Percentiles rank a stretch among this genome's conserved stretches.
These are phyloP conservation scores for Drosophila phalerata DNA, from an alignment of 2,888 invertebrate genomes.

Conservation along the genomic window DNA sequence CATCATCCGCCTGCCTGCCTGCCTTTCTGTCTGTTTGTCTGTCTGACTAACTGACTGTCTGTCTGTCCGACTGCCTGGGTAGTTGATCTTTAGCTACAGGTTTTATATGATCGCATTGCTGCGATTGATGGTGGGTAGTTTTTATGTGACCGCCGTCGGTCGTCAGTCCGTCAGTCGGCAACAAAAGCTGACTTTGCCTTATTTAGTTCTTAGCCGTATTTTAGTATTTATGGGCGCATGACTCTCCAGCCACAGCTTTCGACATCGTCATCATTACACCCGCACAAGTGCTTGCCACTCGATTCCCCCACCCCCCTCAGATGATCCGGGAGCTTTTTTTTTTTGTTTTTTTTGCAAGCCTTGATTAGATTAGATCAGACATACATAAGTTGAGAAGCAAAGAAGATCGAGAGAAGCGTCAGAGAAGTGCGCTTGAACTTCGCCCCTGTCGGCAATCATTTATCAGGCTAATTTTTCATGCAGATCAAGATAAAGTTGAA, in stretches of 20 bases:
- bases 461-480: conserved; percentile 34
- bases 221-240: conserved; percentile 68
- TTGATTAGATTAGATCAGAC: conserved; percentile 50
- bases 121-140: conserved; percentile 71
- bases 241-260: conserved; percentile 37
- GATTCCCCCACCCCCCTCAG: neutral
- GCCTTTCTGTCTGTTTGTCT: conserved; percentile 19
- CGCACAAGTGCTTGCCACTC: conserved; percentile 50
- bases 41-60: conserved; percentile 25
- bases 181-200: conserved; percentile 71
- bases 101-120: conserved; percentile 62
- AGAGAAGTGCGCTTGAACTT: conserved; percentile 36
- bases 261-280: conserved; percentile 61
- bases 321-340: conserved; percentile 1
- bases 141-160: conserved; percentile 63
- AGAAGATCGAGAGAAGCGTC: neutral
- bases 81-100: conserved; percentile 66
- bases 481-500: conserved; percentile 37
- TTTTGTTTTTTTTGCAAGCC: conserved; percentile 11
- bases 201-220: conserved; percentile 58
- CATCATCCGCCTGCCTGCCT: conserved; percentile 56
- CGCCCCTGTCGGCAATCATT: conserved; percentile 36
- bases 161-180: conserved; percentile 33
- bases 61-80: conserved; percentile 13
- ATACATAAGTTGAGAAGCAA: neutral